phyloP scores from a whole-genome alignment of 2,113 vertebrate species.

The Cololabis saira region DNA sequence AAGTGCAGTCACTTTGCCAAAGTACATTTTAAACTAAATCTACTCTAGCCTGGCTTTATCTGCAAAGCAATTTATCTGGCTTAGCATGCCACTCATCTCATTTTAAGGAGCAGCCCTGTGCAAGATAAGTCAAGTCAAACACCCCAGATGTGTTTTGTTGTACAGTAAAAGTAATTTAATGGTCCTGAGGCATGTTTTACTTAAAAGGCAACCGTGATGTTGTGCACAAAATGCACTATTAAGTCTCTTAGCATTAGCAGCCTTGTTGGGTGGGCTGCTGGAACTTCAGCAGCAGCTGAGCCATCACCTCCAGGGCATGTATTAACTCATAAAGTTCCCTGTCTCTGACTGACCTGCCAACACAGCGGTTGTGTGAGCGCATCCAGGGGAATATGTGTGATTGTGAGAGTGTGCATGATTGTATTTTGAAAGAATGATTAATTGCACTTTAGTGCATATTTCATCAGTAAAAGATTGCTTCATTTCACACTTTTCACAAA shows the following conservation, averaged over 20 bases:
- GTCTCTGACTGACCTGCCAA: conserved; percentile 63
- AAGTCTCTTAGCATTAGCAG: conserved; percentile 48
- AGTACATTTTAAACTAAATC: conserved; percentile 41
- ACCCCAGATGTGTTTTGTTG: conserved; percentile 19
- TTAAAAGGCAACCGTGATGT: conserved; percentile 27
- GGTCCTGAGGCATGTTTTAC: conserved; percentile 40
- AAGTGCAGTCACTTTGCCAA: conserved; percentile 28
- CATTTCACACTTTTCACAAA: conserved; percentile 31
- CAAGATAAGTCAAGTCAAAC: conserved; percentile 32
- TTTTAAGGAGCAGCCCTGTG: conserved; percentile 26
- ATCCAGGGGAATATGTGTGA: not conserved
- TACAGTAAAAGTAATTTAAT: conserved; percentile 35
- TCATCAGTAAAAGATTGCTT: conserved; percentile 36
- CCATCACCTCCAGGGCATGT: conserved; percentile 69
- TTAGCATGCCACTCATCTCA: conserved; percentile 19
- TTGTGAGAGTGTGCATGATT: conserved; percentile 10
- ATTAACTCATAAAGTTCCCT: conserved; percentile 73
- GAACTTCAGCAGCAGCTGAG: conserved; percentile 61
- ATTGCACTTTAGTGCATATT: conserved; percentile 44
- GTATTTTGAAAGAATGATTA: conserved; percentile 35
- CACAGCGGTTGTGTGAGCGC: conserved; percentile 21
- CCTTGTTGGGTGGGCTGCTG: conserved; percentile 68
- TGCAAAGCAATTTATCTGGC: conserved; percentile 46
- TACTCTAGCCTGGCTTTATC: conserved; percentile 39
- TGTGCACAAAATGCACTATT: conserved; percentile 46